Evolutionary conservation across 2,113 vertebrate species (phyloP).

Genomic region (Tachysurus fulvidraco): DNA sequence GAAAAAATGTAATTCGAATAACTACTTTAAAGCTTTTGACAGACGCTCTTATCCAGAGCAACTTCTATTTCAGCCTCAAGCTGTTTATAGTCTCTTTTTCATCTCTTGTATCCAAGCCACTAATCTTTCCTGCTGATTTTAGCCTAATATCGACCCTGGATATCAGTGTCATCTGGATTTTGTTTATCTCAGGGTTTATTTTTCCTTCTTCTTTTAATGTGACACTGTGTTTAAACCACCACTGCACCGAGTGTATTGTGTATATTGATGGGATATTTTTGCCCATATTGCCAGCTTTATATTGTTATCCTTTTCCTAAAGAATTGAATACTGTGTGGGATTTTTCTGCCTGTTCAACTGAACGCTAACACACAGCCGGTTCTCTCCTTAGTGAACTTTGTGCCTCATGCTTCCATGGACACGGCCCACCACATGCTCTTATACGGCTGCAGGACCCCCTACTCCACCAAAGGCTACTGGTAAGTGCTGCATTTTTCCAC

Average conservation of each 20-base stretch:
- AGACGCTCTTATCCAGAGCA: too few species aligned
- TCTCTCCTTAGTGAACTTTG: conserved; percentile 88
- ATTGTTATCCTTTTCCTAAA: neutral
- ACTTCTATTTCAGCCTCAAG: neutral
- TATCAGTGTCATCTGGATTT: neutral
- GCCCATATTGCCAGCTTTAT: neutral
- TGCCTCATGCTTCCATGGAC: conserved; percentile 91
- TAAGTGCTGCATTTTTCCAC: conserved; percentile 62
- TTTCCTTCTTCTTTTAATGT: neutral
- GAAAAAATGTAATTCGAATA: too few species aligned
- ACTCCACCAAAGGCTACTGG: conserved; percentile 85
- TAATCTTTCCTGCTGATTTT: neutral
- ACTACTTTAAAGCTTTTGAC: too few species aligned
- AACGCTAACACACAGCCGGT: neutral
- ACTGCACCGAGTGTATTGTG: neutral
- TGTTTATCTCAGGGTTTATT: neutral
- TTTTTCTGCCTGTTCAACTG: neutral
- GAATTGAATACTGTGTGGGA: neutral
- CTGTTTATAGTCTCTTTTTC: neutral
- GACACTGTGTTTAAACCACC: neutral
- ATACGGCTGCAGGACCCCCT: conserved; percentile 88
- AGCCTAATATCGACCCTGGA: neutral
- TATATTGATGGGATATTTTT: neutral
- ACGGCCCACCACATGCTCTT: conserved; percentile 96
- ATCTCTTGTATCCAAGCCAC: neutral